Evolutionary conservation across 2,888 invertebrate genomes (phyloP), one percentile per base, ranked within the genome.

Genomic region (Ophioninae sp.): DNA sequence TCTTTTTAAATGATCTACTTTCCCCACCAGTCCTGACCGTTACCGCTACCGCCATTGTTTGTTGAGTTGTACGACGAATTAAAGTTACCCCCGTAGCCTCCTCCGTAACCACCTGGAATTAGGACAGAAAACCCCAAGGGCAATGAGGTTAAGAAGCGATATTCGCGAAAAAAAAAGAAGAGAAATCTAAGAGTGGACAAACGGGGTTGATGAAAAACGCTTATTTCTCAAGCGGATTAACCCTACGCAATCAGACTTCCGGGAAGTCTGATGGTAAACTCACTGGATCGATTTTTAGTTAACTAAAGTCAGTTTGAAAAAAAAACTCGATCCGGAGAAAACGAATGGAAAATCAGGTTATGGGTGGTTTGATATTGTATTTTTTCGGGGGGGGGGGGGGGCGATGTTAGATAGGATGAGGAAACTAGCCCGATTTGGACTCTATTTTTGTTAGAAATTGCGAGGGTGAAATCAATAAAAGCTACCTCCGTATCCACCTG

Each of bases 11-110:
- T 85, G 68, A 83, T 88, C 83, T 88, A 88, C 82, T 88, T 87
- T 87, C 87, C 90, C 93, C 93, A 93, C 93, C 93, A 93, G 87
- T 93, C 92, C 61, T 90, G 90, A 84, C 90, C 91, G 85, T 88
- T 88, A 86, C 89, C 88, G 87, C 88, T 90, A 87, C 89, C 88
- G 82, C 88, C 91, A 75, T 91, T 92, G 87, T 91, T 92, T 85
- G 89, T 85, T 78, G 90, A 89, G 86, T 90, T 91, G 88, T 90
- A 90, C 78, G 91, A 88, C 81, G 91, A 90, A 86, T 88, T 91
- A 87, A 87, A 91, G 83, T 90, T 92, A 85, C 91, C 90, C 78
- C 92, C 92, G 74, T 92, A 91, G 79, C 87, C 88, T 73, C 87
- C 86, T 22, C 91, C 92, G 72, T 92, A 91, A 87, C 88, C 88